Conservation (phyloP, 2,888 invertebrate genomes). For the Conus canariensis region DNA sequence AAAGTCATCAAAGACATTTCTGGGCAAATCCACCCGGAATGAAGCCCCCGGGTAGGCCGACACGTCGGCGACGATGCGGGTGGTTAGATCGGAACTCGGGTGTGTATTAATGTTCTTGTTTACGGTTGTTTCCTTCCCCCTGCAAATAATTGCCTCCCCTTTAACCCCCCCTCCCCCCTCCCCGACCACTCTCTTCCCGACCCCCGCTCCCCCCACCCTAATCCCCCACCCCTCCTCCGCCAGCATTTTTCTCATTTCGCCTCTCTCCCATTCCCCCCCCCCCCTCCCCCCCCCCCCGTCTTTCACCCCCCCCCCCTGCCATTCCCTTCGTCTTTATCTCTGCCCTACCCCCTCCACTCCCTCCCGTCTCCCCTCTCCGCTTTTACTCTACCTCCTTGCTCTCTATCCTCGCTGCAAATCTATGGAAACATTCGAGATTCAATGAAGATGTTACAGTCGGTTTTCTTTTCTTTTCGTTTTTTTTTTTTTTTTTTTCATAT, state of each 20-base stretch:
- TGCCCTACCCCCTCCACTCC: background rate
- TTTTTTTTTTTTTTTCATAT: too few relatives aligned
- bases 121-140: background rate
- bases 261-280: background rate
- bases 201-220: too few relatives aligned
- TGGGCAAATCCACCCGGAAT: background rate
- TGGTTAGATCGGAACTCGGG: slow-evolving; percentile 11
- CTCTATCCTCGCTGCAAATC: background rate
- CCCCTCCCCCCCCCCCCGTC: background rate
- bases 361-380: background rate
- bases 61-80: background rate
- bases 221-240: background rate
- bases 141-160: too few relatives aligned
- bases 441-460: too few relatives aligned
- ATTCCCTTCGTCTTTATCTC: background rate
- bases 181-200: too few relatives aligned
- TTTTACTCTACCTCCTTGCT: background rate
- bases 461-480: too few relatives aligned
- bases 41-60: background rate
- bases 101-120: slow-evolving; percentile 23
- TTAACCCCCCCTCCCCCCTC: too few relatives aligned
- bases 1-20: background rate
- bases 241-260: background rate
- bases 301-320: background rate
- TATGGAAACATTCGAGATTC: too few relatives aligned